These are phyloP conservation scores for Gopherus evgoodei DNA, from an alignment of 2,113 vertebrate genomes.

Conservation along the genomic window DNA sequence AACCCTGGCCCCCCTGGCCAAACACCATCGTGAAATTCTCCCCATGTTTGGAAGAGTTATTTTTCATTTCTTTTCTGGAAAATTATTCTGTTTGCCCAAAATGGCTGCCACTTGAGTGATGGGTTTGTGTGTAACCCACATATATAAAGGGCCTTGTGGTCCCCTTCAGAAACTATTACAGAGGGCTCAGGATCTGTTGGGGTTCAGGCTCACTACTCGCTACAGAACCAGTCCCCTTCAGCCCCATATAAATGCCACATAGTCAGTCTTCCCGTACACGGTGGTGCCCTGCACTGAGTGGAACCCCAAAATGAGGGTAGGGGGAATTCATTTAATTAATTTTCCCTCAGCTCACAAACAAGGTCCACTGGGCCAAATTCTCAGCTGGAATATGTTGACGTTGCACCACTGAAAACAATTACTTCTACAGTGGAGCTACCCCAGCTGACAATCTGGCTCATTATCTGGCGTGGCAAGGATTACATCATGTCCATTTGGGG, in stretches of 20 bases:
- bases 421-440: background rate
- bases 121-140: background rate
- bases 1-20: too few species aligned
- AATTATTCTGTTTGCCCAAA: background rate
- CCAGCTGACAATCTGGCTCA: background rate
- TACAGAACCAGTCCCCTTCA: background rate
- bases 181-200: rapidly evolving
- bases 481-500: background rate
- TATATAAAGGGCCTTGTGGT: background rate
- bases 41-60: background rate
- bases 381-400: background rate
- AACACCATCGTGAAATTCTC: background rate
- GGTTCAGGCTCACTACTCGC: background rate
- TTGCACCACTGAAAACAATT: background rate
- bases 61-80: background rate
- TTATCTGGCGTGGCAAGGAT: background rate
- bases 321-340: background rate
- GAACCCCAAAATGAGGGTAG: background rate
- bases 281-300: background rate
- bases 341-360: background rate
- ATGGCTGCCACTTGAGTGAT: background rate
- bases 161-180: background rate
- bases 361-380: background rate
- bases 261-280: rapidly evolving
- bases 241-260: background rate